Evolutionary conservation across 2,888 invertebrate genomes (phyloP).

Genomic region (Muschampia staudingeri): DNA sequence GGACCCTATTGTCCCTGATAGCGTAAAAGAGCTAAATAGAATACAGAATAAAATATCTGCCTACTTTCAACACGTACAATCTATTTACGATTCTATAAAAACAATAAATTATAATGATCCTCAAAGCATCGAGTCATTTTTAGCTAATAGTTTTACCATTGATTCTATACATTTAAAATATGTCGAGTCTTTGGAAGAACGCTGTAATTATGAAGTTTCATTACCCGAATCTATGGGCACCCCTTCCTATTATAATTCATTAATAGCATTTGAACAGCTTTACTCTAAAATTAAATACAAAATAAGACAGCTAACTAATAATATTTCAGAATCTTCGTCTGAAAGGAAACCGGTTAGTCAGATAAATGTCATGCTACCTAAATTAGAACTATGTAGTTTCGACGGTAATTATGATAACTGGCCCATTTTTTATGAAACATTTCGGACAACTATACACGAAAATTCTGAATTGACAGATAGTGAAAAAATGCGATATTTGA

Average conservation of each 20-base stretch:
- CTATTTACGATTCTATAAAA: constrained; percentile 5
- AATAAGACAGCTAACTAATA: constrained; percentile 12
- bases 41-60: constrained; percentile 11
- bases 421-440: not conserved
- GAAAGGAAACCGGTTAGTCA: not conserved
- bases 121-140: constrained; percentile 2
- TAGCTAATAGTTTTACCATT: constrained; percentile 4
- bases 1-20: not conserved
- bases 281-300: constrained; percentile 4
- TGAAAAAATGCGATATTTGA: constrained; percentile 24
- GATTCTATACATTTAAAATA: constrained; percentile 21
- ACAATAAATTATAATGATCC: not conserved
- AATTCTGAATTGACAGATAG: constrained; percentile 3
- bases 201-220: not conserved
- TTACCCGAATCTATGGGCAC: not conserved
- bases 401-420: not conserved
- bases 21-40: not conserved
- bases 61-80: constrained; percentile 3
- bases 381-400: not conserved
- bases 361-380: not conserved
- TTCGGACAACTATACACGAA: constrained; percentile 15
- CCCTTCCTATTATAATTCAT: constrained; percentile 3
- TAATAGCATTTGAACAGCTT: not conserved
- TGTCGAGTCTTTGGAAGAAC: constrained; percentile 1
- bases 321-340: not conserved